phyloP scores from a whole-genome alignment of 2,888 invertebrate species.

The Troides aeacus region DNA sequence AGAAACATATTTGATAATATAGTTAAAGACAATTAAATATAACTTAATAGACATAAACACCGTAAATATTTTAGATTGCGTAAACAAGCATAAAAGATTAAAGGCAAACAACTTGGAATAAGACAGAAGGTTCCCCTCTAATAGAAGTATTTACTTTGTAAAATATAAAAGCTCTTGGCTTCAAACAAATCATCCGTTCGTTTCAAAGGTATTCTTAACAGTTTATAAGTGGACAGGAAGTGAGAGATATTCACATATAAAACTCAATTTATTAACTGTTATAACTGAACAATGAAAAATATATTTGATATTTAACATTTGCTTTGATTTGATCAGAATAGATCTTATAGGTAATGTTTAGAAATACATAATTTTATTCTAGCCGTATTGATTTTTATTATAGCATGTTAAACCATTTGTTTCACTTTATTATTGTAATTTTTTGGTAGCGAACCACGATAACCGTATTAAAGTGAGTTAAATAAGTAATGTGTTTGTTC shows the following conservation, averaged over 20 bases:
- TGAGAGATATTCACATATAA: neutral
- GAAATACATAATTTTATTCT: no score
- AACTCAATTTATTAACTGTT: no score
- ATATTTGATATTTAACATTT: no score
- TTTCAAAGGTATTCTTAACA: slow-evolving; percentile 17
- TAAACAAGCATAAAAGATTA: slow-evolving; percentile 11
- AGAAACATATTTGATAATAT: neutral
- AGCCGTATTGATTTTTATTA: no score
- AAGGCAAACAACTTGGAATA: slow-evolving; percentile 16
- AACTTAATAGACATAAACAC: neutral
- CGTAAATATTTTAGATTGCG: neutral
- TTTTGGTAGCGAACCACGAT: no score
- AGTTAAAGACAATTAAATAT: neutral
- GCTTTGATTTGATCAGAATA: no score
- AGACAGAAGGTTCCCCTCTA: slow-evolving; percentile 25
- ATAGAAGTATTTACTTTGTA: slow-evolving; percentile 44
- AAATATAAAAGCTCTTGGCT: slow-evolving; percentile 47
- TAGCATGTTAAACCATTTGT: no score
- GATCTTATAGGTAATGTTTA: no score
- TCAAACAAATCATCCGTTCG: slow-evolving; percentile 49
- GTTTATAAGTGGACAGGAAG: slow-evolving; percentile 10
- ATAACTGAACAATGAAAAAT: no score
- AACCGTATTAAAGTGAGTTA: no score
- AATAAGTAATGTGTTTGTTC: no score
- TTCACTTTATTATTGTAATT: no score